Evolutionary conservation across 2,888 invertebrate genomes (phyloP), one percentile per base, ranked within the genome.

Genomic region (Azorinus chamasolen): DNA sequence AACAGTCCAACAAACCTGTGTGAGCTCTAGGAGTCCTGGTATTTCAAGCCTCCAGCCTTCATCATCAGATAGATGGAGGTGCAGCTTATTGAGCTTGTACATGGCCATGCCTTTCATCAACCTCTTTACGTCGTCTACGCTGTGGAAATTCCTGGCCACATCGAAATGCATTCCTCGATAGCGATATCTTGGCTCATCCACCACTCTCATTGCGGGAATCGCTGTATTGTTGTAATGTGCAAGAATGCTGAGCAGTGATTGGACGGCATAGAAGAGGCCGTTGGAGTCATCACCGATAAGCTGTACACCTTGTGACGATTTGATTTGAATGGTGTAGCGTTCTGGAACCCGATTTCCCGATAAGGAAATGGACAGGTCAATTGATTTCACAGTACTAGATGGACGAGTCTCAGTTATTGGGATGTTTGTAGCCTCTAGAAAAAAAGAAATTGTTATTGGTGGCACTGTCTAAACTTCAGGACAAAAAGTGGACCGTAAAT

Each of bases 1-100:
- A n/a, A n/a, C n/a, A 32, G 10, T 32, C 32, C 3, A 22, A 46
- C 54, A 32, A 61, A 92, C 92, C 86, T 87, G 66, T 1, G 91
- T 91, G 3, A 93, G 83, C 68, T 93, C 92, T 5, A 87, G 86
- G 16, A 93, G 71, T 2, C 86, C 91, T 1, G 90, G 89, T 6
- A 93, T 92, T 63, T 93, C 90, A 5, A 93, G 65, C 27, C 92
- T 79, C 92, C 92, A 92, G 0, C 91, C 92, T 62, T 92, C 91
- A 57, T 92, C 92, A 68, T 93, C 93, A 0, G 90, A 79, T 55
- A 92, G 83, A 73, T 92, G 93, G 4, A 93, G 80, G 62, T 93
- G 92, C 0, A 93, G 81, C 48, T 83, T 87, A 83, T 92, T 92
- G 63, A 92, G 46, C 74, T 92, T 92, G 80, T 92, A 92, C 84